Evolutionary conservation across 2,888 invertebrate genomes (phyloP), one percentile per base, ranked within the genome.

Genomic region (Nesidiocoris tenuis): DNA sequence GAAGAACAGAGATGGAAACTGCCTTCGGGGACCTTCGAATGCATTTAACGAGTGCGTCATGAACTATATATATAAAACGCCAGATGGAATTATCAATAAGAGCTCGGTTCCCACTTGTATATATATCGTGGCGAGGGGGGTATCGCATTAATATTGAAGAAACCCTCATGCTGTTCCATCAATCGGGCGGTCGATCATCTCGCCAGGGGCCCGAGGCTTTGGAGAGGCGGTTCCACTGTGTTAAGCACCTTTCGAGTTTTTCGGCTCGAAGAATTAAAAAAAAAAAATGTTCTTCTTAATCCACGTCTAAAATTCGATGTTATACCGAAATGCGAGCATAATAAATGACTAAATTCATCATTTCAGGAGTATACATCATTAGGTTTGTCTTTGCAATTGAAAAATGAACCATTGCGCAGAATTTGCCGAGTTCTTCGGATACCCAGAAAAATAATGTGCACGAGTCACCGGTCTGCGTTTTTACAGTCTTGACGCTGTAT

Each of bases 61-160:
- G 68, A 61, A 70, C 75, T 75, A 75, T 70, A 75, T 70, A 75
- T 75, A 75, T 75, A 75, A 61, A 25, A 61, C 67, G 63, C 70
- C 76, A 76, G 76, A 76, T 76, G 76, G 76, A 55, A 76, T 76
- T 76, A 72, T 76, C 76, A 76, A 76, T 76, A 76, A 71, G 76
- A 59, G 68, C 70, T 63, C 55, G 5, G 39, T 39, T 39, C 68
- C 63, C 61, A 21, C 67, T 67, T 55, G 56, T 55, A 54, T 25
- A 22, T 23, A 19, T n/a, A n/a, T n/a, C n/a, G n/a, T 5, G 66
- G 67, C 7, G 21, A n/a, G 67, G 67, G 39, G 16, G 67, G 1
- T 55, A 22, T n/a, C 22, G 65, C 65, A 39, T 65, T 56, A 67
- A 67, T 67, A 55, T 67, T 9, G 56, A 56, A 65, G 65, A 65